Percentiles rank a stretch among this genome's conserved stretches.
Conservation (phyloP, 2,797 vertebrate genomes). For the Hippoglossus hippoglossus region DNA sequence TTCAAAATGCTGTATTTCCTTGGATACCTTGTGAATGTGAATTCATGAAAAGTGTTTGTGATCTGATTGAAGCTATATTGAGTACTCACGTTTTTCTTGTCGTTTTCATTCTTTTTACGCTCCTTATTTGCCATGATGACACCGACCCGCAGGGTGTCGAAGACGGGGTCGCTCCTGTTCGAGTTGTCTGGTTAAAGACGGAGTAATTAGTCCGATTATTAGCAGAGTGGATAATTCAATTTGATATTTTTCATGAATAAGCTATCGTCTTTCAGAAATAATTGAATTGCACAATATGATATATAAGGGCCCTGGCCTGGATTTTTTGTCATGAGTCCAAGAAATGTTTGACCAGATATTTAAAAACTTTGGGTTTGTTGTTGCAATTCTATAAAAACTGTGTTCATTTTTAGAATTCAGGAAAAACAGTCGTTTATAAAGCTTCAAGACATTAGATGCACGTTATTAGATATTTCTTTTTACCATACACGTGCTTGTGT, state of each 20-base stretch:
- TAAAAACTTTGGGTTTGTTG: no score
- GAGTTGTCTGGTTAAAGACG: conserved; percentile 76
- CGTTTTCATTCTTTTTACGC: conserved; percentile 94
- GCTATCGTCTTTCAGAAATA: background rate
- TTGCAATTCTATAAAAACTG: background rate
- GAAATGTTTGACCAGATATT: no score
- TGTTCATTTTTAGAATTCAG: no score
- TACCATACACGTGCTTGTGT: no score
- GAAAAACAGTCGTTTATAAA: no score
- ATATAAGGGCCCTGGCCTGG: background rate
- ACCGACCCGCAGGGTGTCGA: conserved; percentile 93
- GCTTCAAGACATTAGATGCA: no score
- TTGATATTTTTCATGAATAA: background rate
- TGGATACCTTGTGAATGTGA: background rate
- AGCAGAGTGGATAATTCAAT: background rate
- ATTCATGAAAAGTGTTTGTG: background rate
- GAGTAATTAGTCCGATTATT: background rate
- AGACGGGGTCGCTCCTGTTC: conserved; percentile 93
- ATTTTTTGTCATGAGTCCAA: background rate
- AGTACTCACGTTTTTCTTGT: conserved; percentile 93
- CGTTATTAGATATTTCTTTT: no score
- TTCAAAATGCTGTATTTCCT: background rate
- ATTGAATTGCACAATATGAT: background rate
- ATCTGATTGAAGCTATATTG: background rate
- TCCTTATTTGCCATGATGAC: conserved; percentile 99